Evolutionary conservation across 2,888 invertebrate genomes (phyloP).

Genomic region (Glaucopsyche alexis): DNA sequence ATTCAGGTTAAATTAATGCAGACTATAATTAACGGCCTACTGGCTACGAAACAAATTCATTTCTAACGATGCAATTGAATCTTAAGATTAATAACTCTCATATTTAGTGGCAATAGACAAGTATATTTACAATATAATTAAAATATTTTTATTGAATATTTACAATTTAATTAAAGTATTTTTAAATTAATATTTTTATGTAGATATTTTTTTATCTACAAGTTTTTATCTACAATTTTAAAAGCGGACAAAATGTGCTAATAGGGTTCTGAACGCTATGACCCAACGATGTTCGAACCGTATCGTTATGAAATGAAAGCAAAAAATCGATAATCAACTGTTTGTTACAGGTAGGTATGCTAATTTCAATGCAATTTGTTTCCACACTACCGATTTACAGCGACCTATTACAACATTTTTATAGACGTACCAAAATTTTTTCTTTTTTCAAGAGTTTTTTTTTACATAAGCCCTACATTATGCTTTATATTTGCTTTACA

Average conservation of each 20-base stretch:
- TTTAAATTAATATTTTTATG: neutral
- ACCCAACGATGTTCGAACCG: constrained; percentile 70
- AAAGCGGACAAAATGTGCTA: constrained; percentile 45
- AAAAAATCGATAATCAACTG: constrained; percentile 62
- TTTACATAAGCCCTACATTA: too few relatives aligned
- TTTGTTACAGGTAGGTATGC: constrained; percentile 65
- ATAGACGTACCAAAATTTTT: neutral
- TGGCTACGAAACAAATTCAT: constrained; percentile 25
- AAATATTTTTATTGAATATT: too few relatives aligned
- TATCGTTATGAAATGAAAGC: constrained; percentile 63
- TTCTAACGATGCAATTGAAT: neutral
- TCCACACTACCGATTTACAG: constrained; percentile 45
- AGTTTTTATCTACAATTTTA: constrained; percentile 12
- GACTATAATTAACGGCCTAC: constrained; percentile 35
- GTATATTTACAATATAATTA: too few relatives aligned
- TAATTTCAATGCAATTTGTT: constrained; percentile 57
- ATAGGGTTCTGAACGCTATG: constrained; percentile 60
- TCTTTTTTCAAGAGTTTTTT: too few relatives aligned
- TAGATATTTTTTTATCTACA: neutral
- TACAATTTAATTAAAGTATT: too few relatives aligned
- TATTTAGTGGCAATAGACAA: too few relatives aligned
- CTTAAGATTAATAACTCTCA: neutral
- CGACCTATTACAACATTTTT: constrained; percentile 4
- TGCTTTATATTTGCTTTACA: too few relatives aligned
- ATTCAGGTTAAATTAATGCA: constrained; percentile 36